Conservation (phyloP, 53 echinoderm and acorn worm genomes). For the Luidia sarsii region DNA sequence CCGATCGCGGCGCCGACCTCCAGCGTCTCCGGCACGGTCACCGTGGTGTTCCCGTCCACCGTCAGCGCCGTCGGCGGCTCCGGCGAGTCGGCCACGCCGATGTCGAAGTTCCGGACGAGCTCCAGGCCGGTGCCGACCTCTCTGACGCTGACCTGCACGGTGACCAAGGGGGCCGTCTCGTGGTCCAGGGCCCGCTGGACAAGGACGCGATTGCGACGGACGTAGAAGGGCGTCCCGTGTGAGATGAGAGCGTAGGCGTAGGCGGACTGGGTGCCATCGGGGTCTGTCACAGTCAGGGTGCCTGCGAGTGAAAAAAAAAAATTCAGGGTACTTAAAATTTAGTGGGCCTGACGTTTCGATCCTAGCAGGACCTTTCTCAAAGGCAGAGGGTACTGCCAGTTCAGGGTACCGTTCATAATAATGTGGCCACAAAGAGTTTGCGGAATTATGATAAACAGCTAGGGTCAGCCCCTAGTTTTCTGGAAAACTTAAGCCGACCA, state of each 20-base stretch:
- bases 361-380: no score
- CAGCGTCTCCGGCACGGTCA: constrained; percentile 46
- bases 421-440: no score
- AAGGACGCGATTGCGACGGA: constrained; percentile 22
- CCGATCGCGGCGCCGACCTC: constrained; percentile 22
- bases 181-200: constrained; percentile 52
- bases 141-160: constrained; percentile 46
- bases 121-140: constrained; percentile 47
- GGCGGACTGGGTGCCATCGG: constrained; percentile 53
- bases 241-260: constrained; percentile 49
- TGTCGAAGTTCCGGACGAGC: constrained; percentile 58
- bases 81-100: constrained; percentile 29
- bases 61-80: constrained; percentile 63
- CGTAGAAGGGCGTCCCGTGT: constrained; percentile 60
- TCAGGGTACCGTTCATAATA: no score
- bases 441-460: no score
- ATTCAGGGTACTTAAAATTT: no score
- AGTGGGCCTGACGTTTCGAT: no score
- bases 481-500: no score
- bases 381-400: no score
- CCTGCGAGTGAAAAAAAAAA: constrained; percentile 6
- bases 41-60: constrained; percentile 52
- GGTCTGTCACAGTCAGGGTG: constrained; percentile 31
- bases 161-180: constrained; percentile 48
- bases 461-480: no score